Evolutionary conservation across 2,888 invertebrate genomes (phyloP).

Genomic region (Lepidochrysops patricia): DNA sequence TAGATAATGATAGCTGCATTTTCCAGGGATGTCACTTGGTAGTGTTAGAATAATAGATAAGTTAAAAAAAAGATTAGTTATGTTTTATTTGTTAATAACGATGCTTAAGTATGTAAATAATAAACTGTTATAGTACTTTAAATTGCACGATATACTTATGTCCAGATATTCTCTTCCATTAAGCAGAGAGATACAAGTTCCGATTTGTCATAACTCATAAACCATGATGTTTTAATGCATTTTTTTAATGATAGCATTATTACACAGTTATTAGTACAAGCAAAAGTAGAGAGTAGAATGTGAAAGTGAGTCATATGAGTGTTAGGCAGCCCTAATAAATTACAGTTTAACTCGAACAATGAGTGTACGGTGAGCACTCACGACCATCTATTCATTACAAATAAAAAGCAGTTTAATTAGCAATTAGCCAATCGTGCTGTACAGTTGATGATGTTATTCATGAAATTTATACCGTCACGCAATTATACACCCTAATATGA

Average conservation of each 20-base stretch:
- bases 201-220: too few species aligned
- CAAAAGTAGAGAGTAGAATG: neutral
- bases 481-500: neutral
- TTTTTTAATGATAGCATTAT: too few species aligned
- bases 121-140: too few species aligned
- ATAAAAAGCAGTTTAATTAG: conserved; percentile 22
- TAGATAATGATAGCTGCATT: neutral
- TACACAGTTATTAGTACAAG: too few species aligned
- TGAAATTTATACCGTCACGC: neutral
- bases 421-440: conserved; percentile 21
- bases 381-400: conserved; percentile 19
- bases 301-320: neutral
- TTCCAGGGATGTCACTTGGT: neutral
- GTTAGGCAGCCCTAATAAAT: neutral
- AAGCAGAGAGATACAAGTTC: too few species aligned
- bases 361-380: conserved; percentile 15
- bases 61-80: neutral
- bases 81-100: too few species aligned
- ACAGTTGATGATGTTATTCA: conserved; percentile 9
- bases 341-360: conserved; percentile 11
- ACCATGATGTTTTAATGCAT: too few species aligned
- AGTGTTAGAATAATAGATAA: neutral
- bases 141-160: too few species aligned
- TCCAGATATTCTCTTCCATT: too few species aligned
- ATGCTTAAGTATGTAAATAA: too few species aligned